phyloP scores from a whole-genome alignment of 2,113 vertebrate species.

The Microtus pennsylvanicus region DNA sequence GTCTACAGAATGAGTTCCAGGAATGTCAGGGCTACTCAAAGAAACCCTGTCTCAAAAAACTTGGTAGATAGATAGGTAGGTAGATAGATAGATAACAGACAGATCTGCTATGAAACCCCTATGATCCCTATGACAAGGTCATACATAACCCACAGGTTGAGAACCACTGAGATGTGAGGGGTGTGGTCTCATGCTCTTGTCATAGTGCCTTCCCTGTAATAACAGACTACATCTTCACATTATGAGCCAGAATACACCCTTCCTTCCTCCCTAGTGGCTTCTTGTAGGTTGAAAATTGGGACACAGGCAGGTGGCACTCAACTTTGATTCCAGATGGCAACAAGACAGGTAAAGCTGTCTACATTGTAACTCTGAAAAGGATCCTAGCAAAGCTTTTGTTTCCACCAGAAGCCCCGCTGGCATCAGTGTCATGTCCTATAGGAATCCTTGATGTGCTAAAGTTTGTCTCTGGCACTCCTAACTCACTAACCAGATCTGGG shows the following conservation, averaged over 20 bases:
- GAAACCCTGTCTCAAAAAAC: no score
- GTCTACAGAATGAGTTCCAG: neutral
- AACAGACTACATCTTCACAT: neutral
- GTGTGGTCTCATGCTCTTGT: neutral
- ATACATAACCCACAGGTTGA: neutral
- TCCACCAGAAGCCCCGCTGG: neutral
- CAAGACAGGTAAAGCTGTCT: neutral
- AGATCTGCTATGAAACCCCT: no score
- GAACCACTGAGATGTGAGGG: neutral
- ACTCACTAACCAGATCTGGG: neutral
- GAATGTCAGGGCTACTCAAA: no score
- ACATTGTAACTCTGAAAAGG: neutral
- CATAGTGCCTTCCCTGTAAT: neutral
- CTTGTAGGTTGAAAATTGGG: neutral
- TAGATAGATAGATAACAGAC: no score
- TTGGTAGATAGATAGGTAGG: no score
- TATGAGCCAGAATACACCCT: neutral
- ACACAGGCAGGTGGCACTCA: neutral
- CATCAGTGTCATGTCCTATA: neutral
- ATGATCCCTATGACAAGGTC: no score
- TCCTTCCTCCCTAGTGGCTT: neutral
- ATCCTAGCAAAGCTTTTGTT: neutral
- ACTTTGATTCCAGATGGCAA: neutral
- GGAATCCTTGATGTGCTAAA: neutral
- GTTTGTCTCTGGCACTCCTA: neutral